Conservation (phyloP, 2,888 invertebrate species). For the Ophion ventricosus region DNA sequence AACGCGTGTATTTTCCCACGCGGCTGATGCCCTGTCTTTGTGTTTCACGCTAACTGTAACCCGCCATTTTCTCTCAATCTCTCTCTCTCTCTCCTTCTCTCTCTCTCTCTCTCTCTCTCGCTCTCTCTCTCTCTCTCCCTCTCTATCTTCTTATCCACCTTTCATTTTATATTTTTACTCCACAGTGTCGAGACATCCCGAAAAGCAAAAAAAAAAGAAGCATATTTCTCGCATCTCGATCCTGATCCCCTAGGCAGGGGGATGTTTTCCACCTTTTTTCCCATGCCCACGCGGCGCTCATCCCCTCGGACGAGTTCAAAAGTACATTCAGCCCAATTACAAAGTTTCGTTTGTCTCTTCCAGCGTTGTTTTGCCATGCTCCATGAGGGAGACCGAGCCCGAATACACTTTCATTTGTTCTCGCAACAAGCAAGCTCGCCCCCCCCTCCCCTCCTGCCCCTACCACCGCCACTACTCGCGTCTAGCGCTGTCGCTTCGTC, state of each 20-base stretch:
- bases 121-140: background rate
- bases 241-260: slow-evolving; percentile 11
- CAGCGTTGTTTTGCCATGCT: slow-evolving; percentile 64
- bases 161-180: slow-evolving; percentile 12
- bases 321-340: slow-evolving; percentile 73
- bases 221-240: slow-evolving; percentile 46
- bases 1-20: slow-evolving; percentile 64
- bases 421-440: slow-evolving; percentile 54
- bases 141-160: background rate
- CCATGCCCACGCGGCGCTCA: background rate
- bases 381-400: slow-evolving; percentile 12
- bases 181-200: slow-evolving; percentile 35
- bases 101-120: background rate
- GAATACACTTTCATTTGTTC: slow-evolving; percentile 68
- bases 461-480: background rate
- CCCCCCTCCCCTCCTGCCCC: too few relatives aligned
- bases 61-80: slow-evolving; percentile 34
- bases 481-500: background rate
- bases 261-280: slow-evolving; percentile 45
- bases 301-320: slow-evolving; percentile 59
- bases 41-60: slow-evolving; percentile 26
- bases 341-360: slow-evolving; percentile 72
- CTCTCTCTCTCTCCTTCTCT: slow-evolving; percentile 6
- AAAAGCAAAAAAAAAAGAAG: slow-evolving; percentile 40
- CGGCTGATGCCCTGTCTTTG: slow-evolving; percentile 44